Conservation (phyloP, 2,888 invertebrate genomes). For the Hypolimnas misippus region DNA sequence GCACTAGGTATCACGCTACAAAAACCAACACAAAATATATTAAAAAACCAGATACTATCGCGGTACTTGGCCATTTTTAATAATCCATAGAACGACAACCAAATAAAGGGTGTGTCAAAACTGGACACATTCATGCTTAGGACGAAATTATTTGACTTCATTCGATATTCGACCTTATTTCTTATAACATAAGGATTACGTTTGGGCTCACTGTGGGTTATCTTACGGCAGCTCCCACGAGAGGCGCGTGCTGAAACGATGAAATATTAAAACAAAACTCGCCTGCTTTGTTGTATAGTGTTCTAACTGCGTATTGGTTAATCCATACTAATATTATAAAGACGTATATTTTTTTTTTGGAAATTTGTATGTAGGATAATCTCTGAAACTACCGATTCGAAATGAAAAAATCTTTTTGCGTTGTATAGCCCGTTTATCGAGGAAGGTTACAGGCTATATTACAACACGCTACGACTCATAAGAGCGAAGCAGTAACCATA, state of each 20-base stretch:
- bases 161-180: slow-evolving; percentile 23
- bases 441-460: too few species aligned
- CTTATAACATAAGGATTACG: slow-evolving; percentile 1
- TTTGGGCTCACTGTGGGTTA: slow-evolving; percentile 39
- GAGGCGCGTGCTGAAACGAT: slow-evolving; percentile 63
- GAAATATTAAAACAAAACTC: slow-evolving; percentile 69
- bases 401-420: too few species aligned
- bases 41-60: slow-evolving; percentile 25
- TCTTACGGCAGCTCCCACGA: slow-evolving; percentile 64
- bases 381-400: too few species aligned
- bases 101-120: slow-evolving; percentile 45
- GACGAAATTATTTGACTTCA: slow-evolving; percentile 8
- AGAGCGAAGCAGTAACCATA: too few species aligned
- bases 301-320: slow-evolving; percentile 30
- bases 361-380: too few species aligned
- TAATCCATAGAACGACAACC: slow-evolving; percentile 39
- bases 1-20: neutral
- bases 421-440: too few species aligned
- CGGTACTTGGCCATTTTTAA: slow-evolving; percentile 34
- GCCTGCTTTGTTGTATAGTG: slow-evolving; percentile 46
- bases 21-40: neutral
- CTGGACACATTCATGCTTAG: slow-evolving; percentile 39
- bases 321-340: slow-evolving; percentile 10
- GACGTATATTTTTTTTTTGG: too few species aligned
- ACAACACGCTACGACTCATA: too few species aligned